These are phyloP conservation scores for Apoda limacodes DNA, from an alignment of 2,888 invertebrate genomes.

Conservation along the genomic window DNA sequence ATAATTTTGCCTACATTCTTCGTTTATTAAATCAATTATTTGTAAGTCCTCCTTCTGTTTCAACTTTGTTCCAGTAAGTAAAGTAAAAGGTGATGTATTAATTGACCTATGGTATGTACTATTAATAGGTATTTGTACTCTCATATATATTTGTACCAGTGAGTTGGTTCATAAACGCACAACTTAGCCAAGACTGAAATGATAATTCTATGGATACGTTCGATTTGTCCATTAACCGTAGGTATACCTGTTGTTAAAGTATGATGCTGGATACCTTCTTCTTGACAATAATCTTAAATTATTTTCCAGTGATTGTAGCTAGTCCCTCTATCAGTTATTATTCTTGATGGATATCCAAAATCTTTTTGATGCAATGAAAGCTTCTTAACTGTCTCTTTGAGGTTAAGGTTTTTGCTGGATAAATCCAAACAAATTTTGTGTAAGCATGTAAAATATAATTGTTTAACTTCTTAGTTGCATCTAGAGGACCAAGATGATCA, in stretches of 20 bases:
- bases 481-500: conserved; percentile 7
- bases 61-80: too few species aligned
- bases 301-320: conserved; percentile 6
- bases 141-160: conserved; percentile 7
- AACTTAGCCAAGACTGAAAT: conserved; percentile 2
- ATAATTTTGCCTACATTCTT: conserved; percentile 1
- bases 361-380: conserved; percentile 4
- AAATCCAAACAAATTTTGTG: conserved; percentile 1
- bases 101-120: too few species aligned
- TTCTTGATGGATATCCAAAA: conserved; percentile 6
- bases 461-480: background rate
- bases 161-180: conserved; percentile 4
- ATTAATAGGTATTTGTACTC: conserved; percentile 2
- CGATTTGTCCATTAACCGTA: conserved; percentile 1
- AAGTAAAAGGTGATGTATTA: background rate
- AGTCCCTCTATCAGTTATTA: conserved; percentile 6
- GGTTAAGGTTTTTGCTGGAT: conserved; percentile 1
- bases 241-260: conserved; percentile 3
- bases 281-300: conserved; percentile 4
- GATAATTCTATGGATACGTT: background rate
- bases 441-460: conserved; percentile 1
- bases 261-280: conserved; percentile 3
- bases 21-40: too few species aligned
- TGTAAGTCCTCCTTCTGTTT: too few species aligned
- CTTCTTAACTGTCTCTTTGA: conserved; percentile 1